Evolutionary conservation across 2,113 vertebrate genomes (phyloP).

Genomic region (Hippocampus guttulatus): DNA sequence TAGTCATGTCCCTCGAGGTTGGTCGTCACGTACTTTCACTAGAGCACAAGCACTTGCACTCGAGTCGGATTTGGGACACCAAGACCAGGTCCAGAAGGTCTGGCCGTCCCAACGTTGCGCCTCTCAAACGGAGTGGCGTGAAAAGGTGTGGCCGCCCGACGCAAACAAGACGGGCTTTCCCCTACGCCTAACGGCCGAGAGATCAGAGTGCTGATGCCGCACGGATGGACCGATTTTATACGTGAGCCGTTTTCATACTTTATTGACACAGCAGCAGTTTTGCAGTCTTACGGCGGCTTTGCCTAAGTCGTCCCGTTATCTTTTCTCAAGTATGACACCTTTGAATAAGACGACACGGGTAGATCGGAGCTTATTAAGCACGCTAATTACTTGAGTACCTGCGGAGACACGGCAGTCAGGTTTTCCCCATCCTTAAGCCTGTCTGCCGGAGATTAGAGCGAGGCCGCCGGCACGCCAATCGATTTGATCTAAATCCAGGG

Average conservation of each 20-base stretch:
- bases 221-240: neutral
- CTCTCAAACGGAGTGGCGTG: neutral
- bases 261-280: neutral
- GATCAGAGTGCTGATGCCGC: neutral
- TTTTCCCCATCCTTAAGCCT: constrained; percentile 63
- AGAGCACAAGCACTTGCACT: neutral
- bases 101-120: neutral
- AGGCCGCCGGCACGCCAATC: constrained; percentile 65
- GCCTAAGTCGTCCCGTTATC: constrained; percentile 29
- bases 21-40: neutral
- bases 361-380: constrained; percentile 61
- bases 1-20: no score
- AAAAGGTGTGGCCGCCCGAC: neutral
- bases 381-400: constrained; percentile 73
- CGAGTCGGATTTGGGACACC: neutral
- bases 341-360: constrained; percentile 29
- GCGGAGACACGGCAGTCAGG: constrained; percentile 55
- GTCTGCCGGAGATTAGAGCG: constrained; percentile 70
- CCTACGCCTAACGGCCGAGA: neutral
- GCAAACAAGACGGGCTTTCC: neutral
- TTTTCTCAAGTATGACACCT: constrained; percentile 41
- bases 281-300: constrained; percentile 9
- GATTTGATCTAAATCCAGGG: constrained; percentile 67
- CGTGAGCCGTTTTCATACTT: neutral
- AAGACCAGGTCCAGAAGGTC: neutral